Base-by-base conservation (phyloP, 2,888 invertebrate genomes). In the Aquatica leii region DNA sequence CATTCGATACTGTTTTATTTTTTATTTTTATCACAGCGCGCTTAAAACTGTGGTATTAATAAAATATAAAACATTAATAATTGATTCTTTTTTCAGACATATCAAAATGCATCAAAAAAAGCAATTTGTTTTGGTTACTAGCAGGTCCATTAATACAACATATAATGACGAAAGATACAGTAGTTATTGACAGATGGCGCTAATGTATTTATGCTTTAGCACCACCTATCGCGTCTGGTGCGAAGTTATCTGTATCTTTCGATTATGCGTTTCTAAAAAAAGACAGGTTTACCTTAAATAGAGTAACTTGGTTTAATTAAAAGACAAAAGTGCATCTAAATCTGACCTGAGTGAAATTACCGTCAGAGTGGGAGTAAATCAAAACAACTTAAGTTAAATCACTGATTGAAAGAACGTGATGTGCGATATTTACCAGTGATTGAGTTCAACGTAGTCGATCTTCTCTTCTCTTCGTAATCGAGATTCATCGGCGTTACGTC, bases 401-500 rank as follows among this genome's bases (percentile, higher is more conserved):
- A 43, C 2, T 17, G 8, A 41, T 40, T 9, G 43, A 46, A 54
- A 54, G 56, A 59, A 49, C 15, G 24, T 24, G 24, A 4, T 6
- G 24, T 24, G 17, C 20, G 9, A 51, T 37, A 71, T 76, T 80
- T 81, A 91, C 91, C 91, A 78, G 91, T 90, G 72, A 91, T 90
- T 15, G 91, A 91, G 80, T 90, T 90, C 65, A 91, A 84, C 0
- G 91, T 90, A 11, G 90, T 88, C 66, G 89, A 89, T 69, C 89
- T 82, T 71, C 88, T 86, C 76, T 89, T 89, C 57, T 85, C 86
- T 62, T 87, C 87, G 76, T 92, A 93, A 76, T 91, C 89, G 72
- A 92, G 87, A 80, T 94, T 94, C 68, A 93, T 86, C 0, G 94
- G 94, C 1, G 94, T 94, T 58, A 94, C 92, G 77, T 95, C 94